These are phyloP conservation scores for Drosophila bipectinata DNA, from an alignment of 1,140 invertebrate species.

Conservation along the genomic window DNA sequence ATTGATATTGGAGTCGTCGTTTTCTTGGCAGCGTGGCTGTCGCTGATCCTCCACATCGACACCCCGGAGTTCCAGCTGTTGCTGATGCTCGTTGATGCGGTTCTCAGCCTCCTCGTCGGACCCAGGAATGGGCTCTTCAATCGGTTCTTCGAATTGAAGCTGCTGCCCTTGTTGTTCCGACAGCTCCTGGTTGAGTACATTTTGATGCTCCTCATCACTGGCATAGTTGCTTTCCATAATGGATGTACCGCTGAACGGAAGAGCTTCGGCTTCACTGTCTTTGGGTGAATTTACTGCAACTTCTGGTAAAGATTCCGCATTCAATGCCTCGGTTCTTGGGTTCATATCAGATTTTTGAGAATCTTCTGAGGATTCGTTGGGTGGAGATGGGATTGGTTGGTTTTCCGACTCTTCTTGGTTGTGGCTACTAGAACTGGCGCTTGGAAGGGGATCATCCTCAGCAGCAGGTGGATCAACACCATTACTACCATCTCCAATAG, in stretches of 20 bases:
- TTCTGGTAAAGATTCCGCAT: not conserved
- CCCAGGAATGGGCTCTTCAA: not conserved
- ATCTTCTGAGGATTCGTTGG: not conserved
- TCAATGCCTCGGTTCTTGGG: not conserved
- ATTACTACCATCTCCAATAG: no score
- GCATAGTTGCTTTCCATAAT: slow-evolving; percentile 6
- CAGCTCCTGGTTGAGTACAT: slow-evolving; percentile 73
- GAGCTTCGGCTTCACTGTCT: slow-evolving; percentile 48
- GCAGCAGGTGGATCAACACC: no score
- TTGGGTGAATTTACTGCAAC: slow-evolving; percentile 45
- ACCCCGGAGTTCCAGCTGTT: slow-evolving; percentile 13
- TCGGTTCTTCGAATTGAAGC: not conserved
- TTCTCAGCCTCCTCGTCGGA: slow-evolving; percentile 78
- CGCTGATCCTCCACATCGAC: slow-evolving; percentile 24
- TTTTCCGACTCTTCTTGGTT: no score
- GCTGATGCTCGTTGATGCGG: slow-evolving; percentile 70
- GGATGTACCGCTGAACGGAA: slow-evolving; percentile 19
- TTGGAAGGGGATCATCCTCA: not conserved
- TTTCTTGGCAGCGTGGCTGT: slow-evolving; percentile 34
- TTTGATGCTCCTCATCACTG: slow-evolving; percentile 75
- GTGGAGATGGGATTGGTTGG: no score
- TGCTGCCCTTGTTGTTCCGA: slow-evolving; percentile 41
- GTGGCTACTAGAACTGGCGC: not conserved
- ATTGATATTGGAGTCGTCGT: slow-evolving; percentile 76
- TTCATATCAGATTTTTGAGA: not conserved